Evolutionary conservation across 2,797 vertebrate species (phyloP), one percentile per base, ranked within the genome.

Genomic region (Eidolon dupreanum): DNA sequence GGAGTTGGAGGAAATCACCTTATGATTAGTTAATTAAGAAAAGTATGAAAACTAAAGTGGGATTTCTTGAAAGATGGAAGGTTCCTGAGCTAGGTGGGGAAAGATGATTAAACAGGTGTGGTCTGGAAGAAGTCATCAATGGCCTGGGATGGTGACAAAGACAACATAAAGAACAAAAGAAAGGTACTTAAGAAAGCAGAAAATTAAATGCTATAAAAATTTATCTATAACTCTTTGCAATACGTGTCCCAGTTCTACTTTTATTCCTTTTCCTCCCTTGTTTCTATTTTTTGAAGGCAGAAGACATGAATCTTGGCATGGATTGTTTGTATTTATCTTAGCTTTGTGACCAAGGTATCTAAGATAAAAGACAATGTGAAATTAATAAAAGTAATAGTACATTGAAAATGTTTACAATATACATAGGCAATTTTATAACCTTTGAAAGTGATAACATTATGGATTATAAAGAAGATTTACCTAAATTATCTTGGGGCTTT

Each of bases 361-460:
- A 77, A 79, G 63, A 92, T 88, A 75, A 93, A 93, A 94, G 36
- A 68, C 41, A 88, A 82, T 33, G 41, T 13, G 19, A 78, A 88
- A 79, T 84, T 31, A 77, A 33, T 53, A 53, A 70, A 90, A 74
- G 75, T 55, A 92, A 93, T 10, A 71, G 53, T 36, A 19, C 2
- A 53, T 46, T 90, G 71, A 92, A 63, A 71, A 84, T 55, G 20
- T 85, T 92, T 74, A 95, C 17, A 65, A 19, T 16, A 53, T n/a
- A 43, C 46, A 43, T 20, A 90, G 59, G 49, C 43, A 70, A 46
- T 73, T 92, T 90, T 65, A 53, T 78, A 84, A 51, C 5, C 24
- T 71, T 51, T 33, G n/a, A 55, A 66, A 79, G 28, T 74, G 59
- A 77, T 81, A 73, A 63, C 16, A 28, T 57, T 41, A 68, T 81